Evolutionary conservation across 2,113 vertebrate genomes (phyloP), one percentile per base, ranked within the genome.

Genomic region (Montifringilla adamsi): DNA sequence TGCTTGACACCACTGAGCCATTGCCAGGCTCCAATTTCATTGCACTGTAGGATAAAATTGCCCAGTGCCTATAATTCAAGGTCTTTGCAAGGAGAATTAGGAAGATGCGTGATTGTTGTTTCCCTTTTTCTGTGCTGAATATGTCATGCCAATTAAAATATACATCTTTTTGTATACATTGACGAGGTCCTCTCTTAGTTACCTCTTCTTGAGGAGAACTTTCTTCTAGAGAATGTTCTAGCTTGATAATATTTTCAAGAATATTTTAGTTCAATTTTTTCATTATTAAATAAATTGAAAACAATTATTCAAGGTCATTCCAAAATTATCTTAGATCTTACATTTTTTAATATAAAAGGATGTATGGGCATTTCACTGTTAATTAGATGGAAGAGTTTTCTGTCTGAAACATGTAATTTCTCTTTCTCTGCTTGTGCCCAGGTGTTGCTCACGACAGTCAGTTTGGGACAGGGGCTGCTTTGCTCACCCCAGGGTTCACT

Each of bases 401-500:
- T 1, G 5, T 68, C 28, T 7, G 23, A 39, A 72, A 52, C 7
- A 16, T 21, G 33, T 18, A 12, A 28, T 72, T 84, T 46, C 30
- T 21, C 14, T 85, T 84, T 52, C 52, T 59, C 43, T 9, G 2
- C 15, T 52, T 49, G 13, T 26, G 30, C 33, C 17, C 20, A 31
- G 24, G 8, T 46, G 12, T n/a, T 64, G 37, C 23, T 73, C 39
- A 41, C 17, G 19, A 30, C 14, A 47, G 39, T 19, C 24, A 26
- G 0, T n/a, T 18, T 46, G 16, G 17, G 33, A 37, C 0, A 0
- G 24, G 46, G 7, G 16, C 69, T 74, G 20, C 46, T 75, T 82
- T 67, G 28, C 52, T 52, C 21, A 33, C 16, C 15, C 33, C 37
- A 28, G 13, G 11, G 27, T 28, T 59, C 60, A 33, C 9, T 46